phyloP scores from a whole-genome alignment of 2,113 vertebrate species.

The Asarcornis scutulata region DNA sequence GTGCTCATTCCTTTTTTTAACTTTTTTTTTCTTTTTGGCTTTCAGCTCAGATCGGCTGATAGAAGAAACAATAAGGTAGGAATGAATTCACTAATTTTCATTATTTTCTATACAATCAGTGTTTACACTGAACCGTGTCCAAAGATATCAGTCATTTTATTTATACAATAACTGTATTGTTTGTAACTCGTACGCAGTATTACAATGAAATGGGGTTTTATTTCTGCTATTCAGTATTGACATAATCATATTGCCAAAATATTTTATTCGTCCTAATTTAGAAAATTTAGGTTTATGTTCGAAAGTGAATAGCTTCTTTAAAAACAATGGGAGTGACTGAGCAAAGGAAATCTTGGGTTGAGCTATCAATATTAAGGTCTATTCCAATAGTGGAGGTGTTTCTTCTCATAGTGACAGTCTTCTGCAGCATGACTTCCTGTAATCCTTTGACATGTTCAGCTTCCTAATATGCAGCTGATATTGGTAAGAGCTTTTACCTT shows the following conservation, averaged over 20 bases:
- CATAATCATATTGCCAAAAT: not conserved
- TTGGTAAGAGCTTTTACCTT: not conserved
- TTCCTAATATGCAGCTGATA: not conserved
- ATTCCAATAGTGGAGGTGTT: not conserved
- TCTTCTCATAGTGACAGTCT: not conserved
- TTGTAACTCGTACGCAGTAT: not conserved
- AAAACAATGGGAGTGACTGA: not conserved
- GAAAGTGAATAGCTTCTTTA: not conserved
- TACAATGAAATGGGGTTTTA: not conserved
- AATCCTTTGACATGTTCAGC: not conserved
- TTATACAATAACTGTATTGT: not conserved
- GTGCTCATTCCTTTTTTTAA: constrained; percentile 12
- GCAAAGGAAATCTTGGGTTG: not conserved
- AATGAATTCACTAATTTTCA: not conserved
- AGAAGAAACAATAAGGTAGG: constrained; percentile 99
- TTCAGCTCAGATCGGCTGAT: constrained; percentile 95
- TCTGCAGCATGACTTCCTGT: not conserved
- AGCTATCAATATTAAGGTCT: not conserved
- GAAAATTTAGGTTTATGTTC: not conserved
- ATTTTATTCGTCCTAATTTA: not conserved
- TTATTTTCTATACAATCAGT: constrained; percentile 11
- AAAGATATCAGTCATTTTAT: not conserved
- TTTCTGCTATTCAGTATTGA: not conserved
- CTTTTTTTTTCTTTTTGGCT: constrained; percentile 30
- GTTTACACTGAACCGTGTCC: not conserved